phyloP scores from a whole-genome alignment of 2,113 vertebrate species.

The human region DNA sequence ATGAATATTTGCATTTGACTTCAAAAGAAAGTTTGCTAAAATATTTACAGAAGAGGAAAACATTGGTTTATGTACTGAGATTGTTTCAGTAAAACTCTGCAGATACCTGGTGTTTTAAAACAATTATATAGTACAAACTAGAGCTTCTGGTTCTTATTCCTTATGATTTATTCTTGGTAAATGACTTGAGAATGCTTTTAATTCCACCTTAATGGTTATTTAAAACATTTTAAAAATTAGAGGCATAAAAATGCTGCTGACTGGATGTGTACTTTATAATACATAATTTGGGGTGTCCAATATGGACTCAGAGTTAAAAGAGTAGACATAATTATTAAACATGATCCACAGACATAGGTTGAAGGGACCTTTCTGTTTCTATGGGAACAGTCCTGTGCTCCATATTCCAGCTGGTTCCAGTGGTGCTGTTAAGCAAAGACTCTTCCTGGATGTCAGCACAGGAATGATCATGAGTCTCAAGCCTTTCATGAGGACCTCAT shows the following conservation, averaged over 20 bases:
- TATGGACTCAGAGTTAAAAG: not conserved
- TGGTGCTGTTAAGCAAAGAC: not conserved
- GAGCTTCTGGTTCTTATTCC: not conserved
- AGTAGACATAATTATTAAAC: not conserved
- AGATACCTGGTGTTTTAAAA: not conserved
- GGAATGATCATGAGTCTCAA: not conserved
- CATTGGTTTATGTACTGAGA: not conserved
- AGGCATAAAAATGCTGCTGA: conserved; percentile 3
- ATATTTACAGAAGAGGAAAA: not conserved
- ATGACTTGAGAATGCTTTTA: not conserved
- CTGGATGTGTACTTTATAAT: not conserved
- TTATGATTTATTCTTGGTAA: conserved; percentile 13
- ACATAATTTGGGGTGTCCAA: not conserved
- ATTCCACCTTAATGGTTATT: not conserved
- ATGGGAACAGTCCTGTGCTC: not conserved
- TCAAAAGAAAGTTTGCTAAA: not conserved
- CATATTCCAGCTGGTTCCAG: not conserved
- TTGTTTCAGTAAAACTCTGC: not conserved
- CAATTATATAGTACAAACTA: not conserved
- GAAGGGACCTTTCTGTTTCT: not conserved
- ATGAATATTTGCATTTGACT: not conserved
- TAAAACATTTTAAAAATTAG: conserved; percentile 13
- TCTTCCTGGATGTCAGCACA: not conserved
- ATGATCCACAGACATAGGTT: not conserved
- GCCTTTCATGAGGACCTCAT: not conserved